A percentile compares a stretch with the other conserved stretches of the same genome.
Conservation (phyloP, 2,113 vertebrate genomes). For the Cyanoliseus patagonus region DNA sequence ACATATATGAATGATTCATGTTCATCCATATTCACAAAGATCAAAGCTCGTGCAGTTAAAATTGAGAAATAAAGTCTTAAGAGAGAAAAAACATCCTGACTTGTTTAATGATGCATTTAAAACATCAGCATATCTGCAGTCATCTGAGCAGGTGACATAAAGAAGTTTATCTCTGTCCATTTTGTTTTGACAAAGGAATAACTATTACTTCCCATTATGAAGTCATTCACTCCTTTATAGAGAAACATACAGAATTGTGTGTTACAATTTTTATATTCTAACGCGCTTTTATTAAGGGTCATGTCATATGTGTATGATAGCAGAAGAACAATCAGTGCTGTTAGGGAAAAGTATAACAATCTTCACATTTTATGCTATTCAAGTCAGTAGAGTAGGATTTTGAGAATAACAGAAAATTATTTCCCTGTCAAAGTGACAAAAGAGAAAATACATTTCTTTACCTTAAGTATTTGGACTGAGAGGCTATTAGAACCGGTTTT, state of each 20-base stretch:
- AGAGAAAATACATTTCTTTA: background rate
- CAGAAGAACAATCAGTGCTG: background rate
- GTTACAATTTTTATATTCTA: background rate
- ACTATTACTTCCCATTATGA: background rate
- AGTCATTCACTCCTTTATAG: background rate
- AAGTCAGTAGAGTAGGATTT: background rate
- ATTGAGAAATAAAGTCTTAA: background rate
- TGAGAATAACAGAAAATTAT: background rate
- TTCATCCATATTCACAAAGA: background rate
- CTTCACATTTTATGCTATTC: background rate
- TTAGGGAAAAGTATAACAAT: background rate
- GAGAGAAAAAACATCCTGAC: background rate
- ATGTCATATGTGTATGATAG: background rate
- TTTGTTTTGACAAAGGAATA: background rate
- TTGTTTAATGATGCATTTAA: background rate
- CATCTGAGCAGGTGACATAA: background rate
- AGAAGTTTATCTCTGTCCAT: background rate
- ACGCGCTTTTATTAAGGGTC: background rate
- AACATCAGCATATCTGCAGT: background rate
- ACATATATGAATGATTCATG: background rate
- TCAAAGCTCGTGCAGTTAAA: background rate
- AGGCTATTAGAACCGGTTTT: background rate
- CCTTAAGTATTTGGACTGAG: background rate
- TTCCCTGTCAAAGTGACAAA: background rate
- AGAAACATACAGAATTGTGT: background rate